Evolutionary conservation across 2,888 invertebrate species (phyloP), one percentile per base, ranked within the genome.

Genomic region (Catotricha subobsoleta): DNA sequence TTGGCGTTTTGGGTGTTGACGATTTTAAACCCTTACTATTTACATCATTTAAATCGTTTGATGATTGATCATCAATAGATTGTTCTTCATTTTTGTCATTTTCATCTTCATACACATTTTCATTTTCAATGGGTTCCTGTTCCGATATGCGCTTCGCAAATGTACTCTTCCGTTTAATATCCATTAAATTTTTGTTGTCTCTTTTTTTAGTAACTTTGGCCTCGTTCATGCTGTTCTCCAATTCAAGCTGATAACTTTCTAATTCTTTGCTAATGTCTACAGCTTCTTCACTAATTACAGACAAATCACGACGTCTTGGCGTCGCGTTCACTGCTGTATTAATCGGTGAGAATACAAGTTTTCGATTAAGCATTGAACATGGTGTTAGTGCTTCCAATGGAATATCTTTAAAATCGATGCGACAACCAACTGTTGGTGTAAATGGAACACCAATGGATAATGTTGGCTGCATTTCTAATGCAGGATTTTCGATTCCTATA

Each of bases 211-310:
- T 52, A 28, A 56, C 43, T 47, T 61, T 63, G 0, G 60, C 62
- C 43, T 63, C 63, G 41, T 63, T 63, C 12, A 63, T 63, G 47
- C 62, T 62, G 27, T 63, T 63, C 45, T 63, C 63, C 27, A 63
- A 45, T 47, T 62, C 62, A 30, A 62, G 42, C 43, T 63, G 63
- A 47, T 63, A 63, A 6, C 53, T 54, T 47, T 63, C 63, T 16
- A 63, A 44, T 40, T 63, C 62, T 36, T 56, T 56, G 15, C 58
- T 62, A 45, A 63, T 62, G 42, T 62, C 60, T 50, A 60, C 52
- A 20, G 53, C 35, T 42, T 60, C 62, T 47, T 63, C 63, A 23
- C 53, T 57, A 3, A 59, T 55, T 7, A 57, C 53, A 3, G 55
- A 52, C 19, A 62, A 44, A 52, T 38, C 25, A 3, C 9, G 12